These are phyloP conservation scores for Ciona savignyi DNA, from an alignment of 23 tunicate genomes.

Conservation along the genomic window DNA sequence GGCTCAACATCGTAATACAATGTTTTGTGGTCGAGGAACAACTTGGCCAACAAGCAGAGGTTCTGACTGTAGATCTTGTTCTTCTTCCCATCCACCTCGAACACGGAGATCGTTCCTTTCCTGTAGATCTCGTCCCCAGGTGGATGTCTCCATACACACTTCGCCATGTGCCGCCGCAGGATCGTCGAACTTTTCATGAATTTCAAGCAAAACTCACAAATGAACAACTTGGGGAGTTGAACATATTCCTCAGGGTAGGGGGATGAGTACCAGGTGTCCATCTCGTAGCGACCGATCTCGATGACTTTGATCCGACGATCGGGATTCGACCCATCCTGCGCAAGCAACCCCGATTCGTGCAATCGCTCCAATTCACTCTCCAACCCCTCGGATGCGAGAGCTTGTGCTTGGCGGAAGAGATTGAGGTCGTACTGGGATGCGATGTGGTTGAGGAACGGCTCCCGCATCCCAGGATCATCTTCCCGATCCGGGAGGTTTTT, in stretches of 20 bases:
- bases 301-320: conserved; percentile 53
- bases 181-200: conserved; percentile 80
- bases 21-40: conserved; percentile 91
- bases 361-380: conserved; percentile 50
- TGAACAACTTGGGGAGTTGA: conserved; percentile 64
- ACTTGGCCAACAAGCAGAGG: conserved; percentile 89
- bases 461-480: conserved; percentile 41
- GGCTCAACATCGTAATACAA: conserved; percentile 94
- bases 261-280: conserved; percentile 90
- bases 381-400: conserved; percentile 48
- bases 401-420: conserved; percentile 90
- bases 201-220: conserved; percentile 96
- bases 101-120: conserved; percentile 75
- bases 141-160: conserved; percentile 90
- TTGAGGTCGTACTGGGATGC: conserved; percentile 87
- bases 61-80: conserved; percentile 97
- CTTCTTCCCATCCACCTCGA: conserved; percentile 95
- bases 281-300: conserved; percentile 89
- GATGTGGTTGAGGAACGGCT: conserved; percentile 67
- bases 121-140: conserved; percentile 98
- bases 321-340: conserved; percentile 11
- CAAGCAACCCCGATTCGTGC: conserved; percentile 30
- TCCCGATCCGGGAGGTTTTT: conserved; percentile 26
- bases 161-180: conserved; percentile 86
- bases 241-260: conserved; percentile 89